Conservation (phyloP, 2,113 vertebrate genomes). For the Nyctereutes procyonoides region DNA sequence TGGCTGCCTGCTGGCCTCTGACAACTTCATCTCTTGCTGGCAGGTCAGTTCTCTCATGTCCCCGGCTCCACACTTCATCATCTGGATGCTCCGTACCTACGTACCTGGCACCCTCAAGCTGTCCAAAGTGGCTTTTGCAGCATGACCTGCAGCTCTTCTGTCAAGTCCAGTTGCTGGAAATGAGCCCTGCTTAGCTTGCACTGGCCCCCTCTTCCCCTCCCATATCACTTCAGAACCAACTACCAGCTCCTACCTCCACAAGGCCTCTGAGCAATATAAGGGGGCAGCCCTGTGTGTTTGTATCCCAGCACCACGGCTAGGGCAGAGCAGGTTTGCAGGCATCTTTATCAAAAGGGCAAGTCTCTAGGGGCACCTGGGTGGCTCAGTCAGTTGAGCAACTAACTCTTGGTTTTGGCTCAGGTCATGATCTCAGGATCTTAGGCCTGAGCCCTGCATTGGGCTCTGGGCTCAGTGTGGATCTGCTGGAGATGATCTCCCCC, state of each 20-base stretch:
- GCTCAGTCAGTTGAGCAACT: too few species aligned
- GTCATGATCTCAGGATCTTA: too few species aligned
- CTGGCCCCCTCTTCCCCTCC: not conserved
- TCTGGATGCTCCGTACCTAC: rapidly evolving
- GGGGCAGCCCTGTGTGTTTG: rapidly evolving
- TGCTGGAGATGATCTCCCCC: too few species aligned
- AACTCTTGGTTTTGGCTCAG: too few species aligned
- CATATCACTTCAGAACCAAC: not conserved
- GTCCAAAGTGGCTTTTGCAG: not conserved
- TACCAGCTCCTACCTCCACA: not conserved
- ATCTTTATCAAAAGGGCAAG: not conserved
- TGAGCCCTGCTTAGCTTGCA: rapidly evolving
- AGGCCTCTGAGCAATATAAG: not conserved
- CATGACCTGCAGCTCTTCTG: not conserved
- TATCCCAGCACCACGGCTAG: not conserved
- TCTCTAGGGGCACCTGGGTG: too few species aligned
- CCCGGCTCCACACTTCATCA: rapidly evolving
- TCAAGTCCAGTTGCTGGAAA: rapidly evolving
- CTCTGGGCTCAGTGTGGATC: too few species aligned
- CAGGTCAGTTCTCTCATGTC: not conserved
- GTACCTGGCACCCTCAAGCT: not conserved
- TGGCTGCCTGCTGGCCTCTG: not conserved
- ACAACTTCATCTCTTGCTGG: too few species aligned
- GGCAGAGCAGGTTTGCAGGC: not conserved
- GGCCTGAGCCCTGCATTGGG: too few species aligned